phyloP scores from a whole-genome alignment of 2,888 invertebrate species.

The Lepidocyrtoides sp. region DNA sequence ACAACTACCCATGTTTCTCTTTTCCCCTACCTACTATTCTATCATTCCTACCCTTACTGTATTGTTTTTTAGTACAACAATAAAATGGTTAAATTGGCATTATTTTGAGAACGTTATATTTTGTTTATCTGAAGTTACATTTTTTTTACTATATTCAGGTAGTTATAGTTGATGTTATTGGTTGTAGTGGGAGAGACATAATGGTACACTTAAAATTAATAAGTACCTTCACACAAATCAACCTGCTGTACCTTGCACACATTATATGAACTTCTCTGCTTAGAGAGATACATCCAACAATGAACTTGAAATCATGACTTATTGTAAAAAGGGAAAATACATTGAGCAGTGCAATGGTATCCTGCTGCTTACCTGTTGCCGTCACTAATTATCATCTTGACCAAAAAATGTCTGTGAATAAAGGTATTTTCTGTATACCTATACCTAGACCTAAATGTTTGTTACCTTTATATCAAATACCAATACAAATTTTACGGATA shows the following conservation, averaged over 20 bases:
- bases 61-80: neutral
- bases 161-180: neutral
- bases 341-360: constrained; percentile 55
- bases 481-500: constrained; percentile 5
- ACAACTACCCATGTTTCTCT: neutral
- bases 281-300: neutral
- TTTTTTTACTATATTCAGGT: neutral
- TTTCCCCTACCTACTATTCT: neutral
- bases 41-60: neutral
- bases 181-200: neutral
- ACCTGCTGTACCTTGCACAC: neutral
- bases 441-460: too few species aligned
- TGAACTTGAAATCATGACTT: constrained; percentile 20
- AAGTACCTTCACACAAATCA: neutral
- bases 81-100: neutral
- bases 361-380: constrained; percentile 75
- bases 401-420: neutral
- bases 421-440: neutral
- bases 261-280: neutral
- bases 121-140: neutral
- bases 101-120: neutral
- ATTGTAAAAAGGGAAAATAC: constrained; percentile 15
- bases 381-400: constrained; percentile 66
- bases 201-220: constrained; percentile 35
- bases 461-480: neutral